Base-by-base conservation (phyloP, 2,888 invertebrate species). In the Andricus curvator region DNA sequence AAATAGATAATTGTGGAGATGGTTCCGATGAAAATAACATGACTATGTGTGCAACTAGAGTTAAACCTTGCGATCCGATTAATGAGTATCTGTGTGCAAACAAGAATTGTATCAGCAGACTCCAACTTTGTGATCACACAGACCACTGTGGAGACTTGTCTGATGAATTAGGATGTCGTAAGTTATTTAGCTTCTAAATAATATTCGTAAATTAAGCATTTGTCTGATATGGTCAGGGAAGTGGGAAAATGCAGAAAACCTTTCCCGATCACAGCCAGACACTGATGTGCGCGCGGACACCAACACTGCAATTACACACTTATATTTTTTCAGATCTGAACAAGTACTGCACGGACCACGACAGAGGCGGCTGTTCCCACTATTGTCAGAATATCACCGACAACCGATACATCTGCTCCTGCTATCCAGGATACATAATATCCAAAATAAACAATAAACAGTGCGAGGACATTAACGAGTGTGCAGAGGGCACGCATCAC, bases 21-120 rank as follows among this genome's bases (percentile, higher is more conserved):
- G 98, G 98, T 13, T 97, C 97, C 0, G 99, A 99, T 93, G 99
- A 99, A 93, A 98, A 98, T 93, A 98, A 98, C 93, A 97, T 98
- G 95, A 98, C 98, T 0, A 93, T 98, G 79, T 98, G 98, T 90
- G 95, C 96, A 1, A 94, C 95, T n/a, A 95, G 96, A 83, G 94
- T 95, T 77, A 95, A 96, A 86, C 95, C 97, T 0, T 97, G 97
- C 92, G 96, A 97, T 89, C 94, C 95, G 0, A 94, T 95, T 86
- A 94, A 95, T 9, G 97, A 98, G 93, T 98, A 96, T 93, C 96
- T 96, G 89, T 99, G 99, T 93, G 96, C 97, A 79, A 98, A 98
- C 93, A 95, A 96, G 82, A 96, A 95, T 88, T 99, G 99, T 91
- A 95, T 98, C 77, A 96, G 96, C 74, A 95, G 96, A 78, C 91